These are phyloP conservation scores for Microctonus hyperodae DNA, from an alignment of 2,888 invertebrate genomes.

Conservation along the genomic window DNA sequence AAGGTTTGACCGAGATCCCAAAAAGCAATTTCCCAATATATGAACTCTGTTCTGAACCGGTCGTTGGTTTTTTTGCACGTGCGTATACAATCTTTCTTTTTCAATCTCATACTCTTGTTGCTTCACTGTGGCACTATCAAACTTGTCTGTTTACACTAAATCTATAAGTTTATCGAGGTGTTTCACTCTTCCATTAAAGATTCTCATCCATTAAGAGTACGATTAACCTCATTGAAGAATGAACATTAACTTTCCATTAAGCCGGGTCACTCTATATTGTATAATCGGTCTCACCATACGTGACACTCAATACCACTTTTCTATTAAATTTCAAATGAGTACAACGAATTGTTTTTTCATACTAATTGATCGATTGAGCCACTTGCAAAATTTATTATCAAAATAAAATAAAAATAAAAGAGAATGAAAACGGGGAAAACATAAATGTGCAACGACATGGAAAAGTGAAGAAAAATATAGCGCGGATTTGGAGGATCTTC, in stretches of 20 bases:
- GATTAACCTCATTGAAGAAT: background rate
- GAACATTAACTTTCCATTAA: background rate
- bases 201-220: constrained; percentile 24
- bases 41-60: constrained; percentile 34
- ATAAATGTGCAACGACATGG: background rate
- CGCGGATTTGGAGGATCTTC: background rate
- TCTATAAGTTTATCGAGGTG: constrained; percentile 33
- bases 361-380: background rate
- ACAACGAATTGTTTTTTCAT: background rate
- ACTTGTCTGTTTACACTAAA: constrained; percentile 35
- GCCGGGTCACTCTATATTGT: background rate
- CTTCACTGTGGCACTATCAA: constrained; percentile 12
- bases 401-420: background rate
- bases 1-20: constrained; percentile 1
- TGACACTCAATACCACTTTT: background rate
- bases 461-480: constrained; percentile 2
- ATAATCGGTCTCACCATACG: background rate
- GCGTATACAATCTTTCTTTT: background rate
- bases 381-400: background rate
- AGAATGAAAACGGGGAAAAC: background rate
- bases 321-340: background rate
- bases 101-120: background rate
- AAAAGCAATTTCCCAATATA: constrained; percentile 36
- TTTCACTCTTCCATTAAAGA: constrained; percentile 21
- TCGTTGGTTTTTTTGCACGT: background rate